phyloP scores from a whole-genome alignment of 2,797 vertebrate species.

The Darevskia nairensis region DNA sequence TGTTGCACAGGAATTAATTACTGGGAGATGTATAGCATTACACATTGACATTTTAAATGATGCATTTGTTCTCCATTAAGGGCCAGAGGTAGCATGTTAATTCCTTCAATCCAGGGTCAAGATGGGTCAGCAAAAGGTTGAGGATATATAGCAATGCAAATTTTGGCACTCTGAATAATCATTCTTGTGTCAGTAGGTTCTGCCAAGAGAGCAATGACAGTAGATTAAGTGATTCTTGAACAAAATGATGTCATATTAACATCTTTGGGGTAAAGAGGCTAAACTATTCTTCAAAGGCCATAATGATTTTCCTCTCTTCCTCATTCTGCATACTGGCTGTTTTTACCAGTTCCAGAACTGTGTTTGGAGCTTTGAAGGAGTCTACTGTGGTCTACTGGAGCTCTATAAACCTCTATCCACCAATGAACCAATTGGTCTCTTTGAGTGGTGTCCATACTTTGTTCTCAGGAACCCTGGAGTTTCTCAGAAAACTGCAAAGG shows the following conservation, averaged over 20 bases:
- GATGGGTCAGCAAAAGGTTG: constrained; percentile 44
- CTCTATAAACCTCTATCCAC: background rate
- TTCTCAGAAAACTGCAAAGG: background rate
- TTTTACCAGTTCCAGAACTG: background rate
- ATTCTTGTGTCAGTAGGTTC: background rate
- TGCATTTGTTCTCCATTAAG: constrained; percentile 15
- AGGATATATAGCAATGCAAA: constrained; percentile 21
- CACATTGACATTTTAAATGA: constrained; percentile 34
- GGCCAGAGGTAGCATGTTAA: constrained; percentile 16
- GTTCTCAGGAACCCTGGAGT: background rate
- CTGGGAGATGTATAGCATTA: constrained; percentile 51
- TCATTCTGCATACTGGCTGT: background rate
- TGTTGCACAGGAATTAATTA: constrained; percentile 57
- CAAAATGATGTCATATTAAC: constrained; percentile 41
- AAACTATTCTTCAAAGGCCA: constrained; percentile 45
- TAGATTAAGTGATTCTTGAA: constrained; percentile 36
- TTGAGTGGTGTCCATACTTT: background rate
- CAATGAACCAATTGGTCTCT: no score
- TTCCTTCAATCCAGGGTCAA: constrained; percentile 23
- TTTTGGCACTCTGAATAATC: constrained; percentile 20
- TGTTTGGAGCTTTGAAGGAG: background rate
- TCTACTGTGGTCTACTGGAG: no score
- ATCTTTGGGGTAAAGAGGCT: constrained; percentile 39
- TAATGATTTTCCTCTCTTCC: constrained; percentile 6
- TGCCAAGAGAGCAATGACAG: constrained; percentile 39